Percentiles rank a stretch among this genome's conserved stretches.
Evolutionary conservation across 1,140 invertebrate genomes (phyloP).

Genomic region (Halictus rubicundus): DNA sequence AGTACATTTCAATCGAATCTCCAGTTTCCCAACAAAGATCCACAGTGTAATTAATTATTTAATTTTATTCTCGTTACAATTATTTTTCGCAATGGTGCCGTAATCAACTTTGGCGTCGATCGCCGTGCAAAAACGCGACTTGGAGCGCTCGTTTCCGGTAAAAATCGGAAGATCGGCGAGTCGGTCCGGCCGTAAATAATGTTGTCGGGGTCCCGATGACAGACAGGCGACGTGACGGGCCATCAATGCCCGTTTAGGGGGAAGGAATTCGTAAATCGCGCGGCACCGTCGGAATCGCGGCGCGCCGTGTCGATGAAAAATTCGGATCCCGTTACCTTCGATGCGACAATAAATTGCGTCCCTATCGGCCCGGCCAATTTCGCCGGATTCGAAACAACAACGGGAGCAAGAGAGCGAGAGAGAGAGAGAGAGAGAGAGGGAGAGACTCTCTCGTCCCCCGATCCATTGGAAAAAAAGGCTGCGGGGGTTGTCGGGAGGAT

Average conservation of each 20-base stretch:
- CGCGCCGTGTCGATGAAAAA: constrained; percentile 13
- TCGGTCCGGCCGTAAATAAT: background rate
- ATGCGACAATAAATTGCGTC: constrained; percentile 38
- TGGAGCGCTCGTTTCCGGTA: background rate
- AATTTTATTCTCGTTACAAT: no score
- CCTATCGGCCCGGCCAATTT: constrained; percentile 26
- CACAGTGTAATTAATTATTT: no score
- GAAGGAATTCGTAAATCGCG: constrained; percentile 30
- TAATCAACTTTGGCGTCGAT: no score
- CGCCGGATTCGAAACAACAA: constrained; percentile 18
- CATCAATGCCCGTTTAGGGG: constrained; percentile 13
- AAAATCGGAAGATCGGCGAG: background rate
- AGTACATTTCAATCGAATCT: no score
- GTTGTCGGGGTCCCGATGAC: background rate
- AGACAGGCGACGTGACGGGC: background rate
- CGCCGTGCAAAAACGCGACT: background rate
- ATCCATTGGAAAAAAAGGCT: no score
- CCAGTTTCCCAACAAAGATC: no score
- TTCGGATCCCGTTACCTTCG: constrained; percentile 30
- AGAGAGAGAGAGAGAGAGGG: no score
- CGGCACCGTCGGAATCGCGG: background rate
- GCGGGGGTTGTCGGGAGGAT: no score
- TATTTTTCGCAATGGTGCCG: no score
- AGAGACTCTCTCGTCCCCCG: no score
- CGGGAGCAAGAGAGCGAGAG: background rate